Base-by-base conservation (phyloP, 1,140 invertebrate genomes). In the Aethina tumida region DNA sequence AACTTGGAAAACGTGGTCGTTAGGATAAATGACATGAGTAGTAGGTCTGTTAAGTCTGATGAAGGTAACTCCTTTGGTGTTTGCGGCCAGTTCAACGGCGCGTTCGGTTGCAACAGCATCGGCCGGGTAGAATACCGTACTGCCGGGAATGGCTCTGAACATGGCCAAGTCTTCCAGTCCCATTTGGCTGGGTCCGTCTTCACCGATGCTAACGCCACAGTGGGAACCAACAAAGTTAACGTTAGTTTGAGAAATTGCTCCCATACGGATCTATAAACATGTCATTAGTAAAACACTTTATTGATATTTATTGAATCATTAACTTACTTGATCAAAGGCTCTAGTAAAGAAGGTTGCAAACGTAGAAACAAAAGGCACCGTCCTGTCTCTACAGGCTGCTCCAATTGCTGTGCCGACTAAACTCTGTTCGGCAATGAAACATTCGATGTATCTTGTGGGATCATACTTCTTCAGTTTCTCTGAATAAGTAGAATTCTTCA, bases 141-240 rank as follows among this genome's bases (percentile, higher is more conserved):
- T 77, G 26, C 83, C 82, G 21, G 95, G 93, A 47, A 99, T 79
- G 7, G 82, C 62, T 33, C 96, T 75, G 75, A 99, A 99, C 74
- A 99, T 77, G 1, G 92, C 88, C 22, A 99, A 65, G 65, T 99
- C 97, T 69, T 99, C 97, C 0, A 99, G 68, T 26, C 89, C 97
- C 97, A 99, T 99, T 69, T 99, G 96, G 31, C 89, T 95, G n/a
- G 96, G 95, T 4, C 96, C 96, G 70, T 98, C 95, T 65, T 97
- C 93, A 31, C 92, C 91, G 58, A 89, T 89, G 49, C 90, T 95
- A 16, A 97, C 80, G 36, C 96, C 96, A 63, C 86, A 92, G 67
- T 99, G 96, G 5, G 95, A 97, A 9, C 82, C 84, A 31, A 77
- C 87, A 62, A 97, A 93, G 63, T 99, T 99, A 1, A 94, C 82